Evolutionary conservation across 1,140 invertebrate species (phyloP).

Genomic region (Elysia chlorotica): DNA sequence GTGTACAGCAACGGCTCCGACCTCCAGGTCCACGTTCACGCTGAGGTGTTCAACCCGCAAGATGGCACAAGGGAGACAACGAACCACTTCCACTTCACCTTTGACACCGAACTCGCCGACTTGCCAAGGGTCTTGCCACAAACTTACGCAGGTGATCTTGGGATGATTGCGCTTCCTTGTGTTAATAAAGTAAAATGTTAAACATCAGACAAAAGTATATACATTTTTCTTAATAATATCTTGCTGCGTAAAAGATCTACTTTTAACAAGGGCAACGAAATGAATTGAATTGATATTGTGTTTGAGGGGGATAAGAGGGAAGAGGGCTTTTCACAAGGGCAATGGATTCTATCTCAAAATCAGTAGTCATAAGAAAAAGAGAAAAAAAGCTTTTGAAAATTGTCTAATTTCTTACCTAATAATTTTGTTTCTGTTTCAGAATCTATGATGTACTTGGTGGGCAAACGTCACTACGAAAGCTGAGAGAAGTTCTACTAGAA

Average conservation of each 20-base stretch:
- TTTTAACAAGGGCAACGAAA: background rate
- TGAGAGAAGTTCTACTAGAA: too few species aligned
- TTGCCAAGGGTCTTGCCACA: constrained; percentile 70
- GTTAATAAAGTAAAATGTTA: background rate
- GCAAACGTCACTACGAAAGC: constrained; percentile 70
- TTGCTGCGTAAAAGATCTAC: background rate
- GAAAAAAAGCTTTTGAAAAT: background rate
- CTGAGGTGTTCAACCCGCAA: constrained; percentile 71
- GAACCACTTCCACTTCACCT: constrained; percentile 81
- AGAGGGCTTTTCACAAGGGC: too few species aligned
- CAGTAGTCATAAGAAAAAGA: background rate
- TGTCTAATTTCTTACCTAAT: background rate
- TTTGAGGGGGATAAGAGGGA: too few species aligned
- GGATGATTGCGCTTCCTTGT: background rate
- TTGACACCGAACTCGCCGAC: constrained; percentile 62
- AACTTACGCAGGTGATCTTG: constrained; percentile 70
- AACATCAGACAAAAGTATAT: background rate
- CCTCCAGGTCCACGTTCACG: constrained; percentile 72
- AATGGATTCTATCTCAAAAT: background rate
- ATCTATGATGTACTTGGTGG: constrained; percentile 77
- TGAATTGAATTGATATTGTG: background rate
- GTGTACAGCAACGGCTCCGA: constrained; percentile 72
- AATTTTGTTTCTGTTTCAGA: constrained; percentile 59
- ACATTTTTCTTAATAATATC: background rate
- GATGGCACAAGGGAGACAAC: constrained; percentile 69